Percentiles rank a stretch among this genome's conserved stretches.
Evolutionary conservation across 2,113 vertebrate species (phyloP).

Genomic region (Chaetodon trifascialis): DNA sequence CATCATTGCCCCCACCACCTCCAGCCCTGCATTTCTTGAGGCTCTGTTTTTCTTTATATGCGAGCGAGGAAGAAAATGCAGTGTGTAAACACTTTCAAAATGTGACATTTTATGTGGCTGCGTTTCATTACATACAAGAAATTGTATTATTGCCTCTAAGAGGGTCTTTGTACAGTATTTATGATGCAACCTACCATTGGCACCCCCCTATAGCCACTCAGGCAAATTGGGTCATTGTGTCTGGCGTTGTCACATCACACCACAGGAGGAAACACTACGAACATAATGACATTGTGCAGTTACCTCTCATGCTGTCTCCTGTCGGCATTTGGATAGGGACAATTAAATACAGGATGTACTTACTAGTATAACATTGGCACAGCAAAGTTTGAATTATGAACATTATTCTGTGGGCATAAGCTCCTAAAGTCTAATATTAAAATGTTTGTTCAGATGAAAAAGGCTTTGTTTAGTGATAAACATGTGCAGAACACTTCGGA

Average conservation of each 20-base stretch:
- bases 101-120: slow-evolving; percentile 58
- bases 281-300: slow-evolving; percentile 66
- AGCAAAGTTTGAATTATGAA: slow-evolving; percentile 52
- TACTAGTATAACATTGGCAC: slow-evolving; percentile 16
- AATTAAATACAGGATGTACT: slow-evolving; percentile 34
- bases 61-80: slow-evolving; percentile 64
- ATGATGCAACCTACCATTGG: slow-evolving; percentile 59
- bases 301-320: slow-evolving; percentile 51
- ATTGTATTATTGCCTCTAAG: slow-evolving; percentile 51
- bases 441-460: slow-evolving; percentile 67
- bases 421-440: slow-evolving; percentile 68
- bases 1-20: slow-evolving; percentile 89
- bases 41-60: slow-evolving; percentile 74
- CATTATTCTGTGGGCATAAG: slow-evolving; percentile 54
- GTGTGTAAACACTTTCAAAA: slow-evolving; percentile 66
- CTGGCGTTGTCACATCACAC: slow-evolving; percentile 74
- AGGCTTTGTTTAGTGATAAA: slow-evolving; percentile 74
- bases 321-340: slow-evolving; percentile 19
- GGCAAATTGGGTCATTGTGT: slow-evolving; percentile 83
- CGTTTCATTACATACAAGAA: slow-evolving; percentile 58
- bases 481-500: slow-evolving; percentile 65
- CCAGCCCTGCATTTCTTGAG: slow-evolving; percentile 89
- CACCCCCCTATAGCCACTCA: slow-evolving; percentile 64
- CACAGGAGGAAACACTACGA: slow-evolving; percentile 61
- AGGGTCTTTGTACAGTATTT: slow-evolving; percentile 79